Evolutionary conservation across 2,113 vertebrate species (phyloP), one percentile per base, ranked within the genome.

Genomic region (Elephas maximus): DNA sequence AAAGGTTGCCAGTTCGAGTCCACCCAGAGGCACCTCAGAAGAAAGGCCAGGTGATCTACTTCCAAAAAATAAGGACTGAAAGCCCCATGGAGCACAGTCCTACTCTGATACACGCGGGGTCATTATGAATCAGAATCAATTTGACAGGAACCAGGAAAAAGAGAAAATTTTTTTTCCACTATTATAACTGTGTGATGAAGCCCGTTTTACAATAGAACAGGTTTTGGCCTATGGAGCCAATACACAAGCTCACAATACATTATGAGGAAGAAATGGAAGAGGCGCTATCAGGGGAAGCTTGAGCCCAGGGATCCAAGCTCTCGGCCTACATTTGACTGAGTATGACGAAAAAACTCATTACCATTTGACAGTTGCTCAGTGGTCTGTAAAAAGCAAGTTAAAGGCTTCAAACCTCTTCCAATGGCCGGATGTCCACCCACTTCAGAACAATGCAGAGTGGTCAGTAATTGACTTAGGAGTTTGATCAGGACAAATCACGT

Each of bases 341-440:
- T 82, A 78, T 67, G 5, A 91, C 0, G 69, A 73, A 28, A 95
- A 90, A 91, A 93, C 53, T 71, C 83, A 78, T 81, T 97, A 96
- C 78, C 67, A 95, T 45, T 63, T 95, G 62, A 33, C 69, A 91
- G 91, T 85, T 95, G 92, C 53, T 97, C 85, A 82, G 3, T n/a
- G 88, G 44, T 89, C 96, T 96, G 48, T 97, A 97, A 93, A 96
- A 95, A 90, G 95, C n/a, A 81, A 97, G 88, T 78, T 74, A 76
- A 95, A 97, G 82, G 92, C 96, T 96, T 93, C 81, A 84, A 90
- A 45, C 91, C 78, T 88, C 96, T 96, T 97, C 78, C 14, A 90
- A 26, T 15, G 57, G 62, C 63, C 62, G 89, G 74, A 82, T 67
- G 77, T 62, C 69, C 91, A 95, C 48, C 82, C 74, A 53, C 84